Base-by-base conservation (phyloP, 2,888 invertebrate genomes). In the Osmoderma eremita region DNA sequence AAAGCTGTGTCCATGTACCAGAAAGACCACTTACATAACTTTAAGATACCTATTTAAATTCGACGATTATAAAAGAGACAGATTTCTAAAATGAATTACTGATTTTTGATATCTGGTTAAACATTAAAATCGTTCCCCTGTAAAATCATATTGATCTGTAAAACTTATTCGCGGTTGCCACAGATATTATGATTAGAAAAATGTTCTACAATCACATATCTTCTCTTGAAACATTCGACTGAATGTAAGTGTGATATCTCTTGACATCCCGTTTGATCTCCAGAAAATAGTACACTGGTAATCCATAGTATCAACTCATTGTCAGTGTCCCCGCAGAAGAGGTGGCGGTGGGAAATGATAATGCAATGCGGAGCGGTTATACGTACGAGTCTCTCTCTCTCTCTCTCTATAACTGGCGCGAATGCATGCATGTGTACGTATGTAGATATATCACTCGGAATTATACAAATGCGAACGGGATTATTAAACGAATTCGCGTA, bases 161-260 rank as follows among this genome's bases (percentile, higher is more conserved):
- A n/a, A n/a, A n/a, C n/a, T n/a, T n/a, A n/a, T n/a, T n/a, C n/a
- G n/a, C n/a, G n/a, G n/a, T n/a, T n/a, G n/a, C 30, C 6, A 30
- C 30, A 30, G 10, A 30, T 1, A 10, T 30, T 30, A 10, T 67
- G 45, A 69, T 63, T 67, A 70, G 69, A 72, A 70, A 73, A 71
- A 72, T 71, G 70, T 70, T 73, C 72, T 73, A 73, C 75, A 71
- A 68, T 66, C 73, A 73, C 73, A 74, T 74, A 74, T 75, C 70
- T 73, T 71, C 70, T 66, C 69, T 66, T 69, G 68, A 39, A 12
- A 66, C 48, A 56, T 58, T 66, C n/a, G 22, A 24, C 22, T 56
- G 20, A 41, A 41, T 54, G 20, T 41, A 18, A 42, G n/a, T 39
- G 18, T 18, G 41, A 56, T 39, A 8, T 12, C 39, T 22, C 4